These are phyloP conservation scores for Papilio machaon DNA, from an alignment of 1,140 invertebrate genomes.

Conservation along the genomic window DNA sequence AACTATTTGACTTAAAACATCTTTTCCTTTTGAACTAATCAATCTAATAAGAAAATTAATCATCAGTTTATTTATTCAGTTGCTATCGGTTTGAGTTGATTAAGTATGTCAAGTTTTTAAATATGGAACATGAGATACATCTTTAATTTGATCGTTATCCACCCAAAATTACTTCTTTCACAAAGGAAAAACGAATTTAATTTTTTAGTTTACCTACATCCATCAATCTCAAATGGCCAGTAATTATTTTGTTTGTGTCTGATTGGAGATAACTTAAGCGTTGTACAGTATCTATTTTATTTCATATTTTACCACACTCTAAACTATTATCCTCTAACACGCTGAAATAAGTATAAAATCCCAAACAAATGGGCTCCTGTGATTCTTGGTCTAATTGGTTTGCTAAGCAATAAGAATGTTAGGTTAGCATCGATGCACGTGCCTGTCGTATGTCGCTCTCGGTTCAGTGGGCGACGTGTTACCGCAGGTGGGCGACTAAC, in stretches of 20 bases:
- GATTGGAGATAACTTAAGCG: too few relatives aligned
- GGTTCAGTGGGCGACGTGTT: slow-evolving; percentile 69
- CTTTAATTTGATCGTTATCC: too few relatives aligned
- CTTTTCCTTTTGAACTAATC: slow-evolving; percentile 2
- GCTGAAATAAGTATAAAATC: not conserved
- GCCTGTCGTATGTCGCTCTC: slow-evolving; percentile 69
- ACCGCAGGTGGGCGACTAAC: slow-evolving; percentile 72
- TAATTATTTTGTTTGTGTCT: too few relatives aligned
- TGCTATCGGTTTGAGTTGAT: too few relatives aligned
- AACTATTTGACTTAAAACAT: slow-evolving; percentile 4
- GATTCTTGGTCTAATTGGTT: slow-evolving; percentile 6
- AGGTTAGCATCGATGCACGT: slow-evolving; percentile 48
- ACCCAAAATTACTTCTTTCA: too few relatives aligned
- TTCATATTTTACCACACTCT: not conserved
- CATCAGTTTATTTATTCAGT: not conserved
- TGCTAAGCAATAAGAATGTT: slow-evolving; percentile 17
- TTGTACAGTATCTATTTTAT: too few relatives aligned
- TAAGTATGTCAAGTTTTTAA: too few relatives aligned
- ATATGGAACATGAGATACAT: too few relatives aligned
- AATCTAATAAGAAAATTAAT: not conserved
- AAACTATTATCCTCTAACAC: not conserved
- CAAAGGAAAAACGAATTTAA: too few relatives aligned
- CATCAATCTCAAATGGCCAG: too few relatives aligned
- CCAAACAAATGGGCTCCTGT: not conserved
- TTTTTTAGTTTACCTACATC: too few relatives aligned